Evolutionary conservation across 2,888 invertebrate species (phyloP), one percentile per base, ranked within the genome.

Genomic region (Caradrina clavipalpis): DNA sequence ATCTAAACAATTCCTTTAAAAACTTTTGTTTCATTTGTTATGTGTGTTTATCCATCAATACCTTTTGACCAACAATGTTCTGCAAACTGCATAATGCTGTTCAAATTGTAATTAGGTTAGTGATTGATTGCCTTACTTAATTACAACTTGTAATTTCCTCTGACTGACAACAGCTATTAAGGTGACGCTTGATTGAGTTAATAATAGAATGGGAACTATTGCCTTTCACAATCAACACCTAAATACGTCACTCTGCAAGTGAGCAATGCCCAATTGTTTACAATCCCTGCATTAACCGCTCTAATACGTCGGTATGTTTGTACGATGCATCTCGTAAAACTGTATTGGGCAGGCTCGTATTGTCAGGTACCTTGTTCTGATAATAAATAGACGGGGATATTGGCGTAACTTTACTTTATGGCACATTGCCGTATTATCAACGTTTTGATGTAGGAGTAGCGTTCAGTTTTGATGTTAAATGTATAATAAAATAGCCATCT

Each of bases 251-350:
- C 51, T 49, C 51, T 6, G 15, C 19, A 73, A 65, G 56, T 53
- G 60, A 64, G 54, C 65, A 62, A 51, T 13, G 61, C 45, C 49
- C 55, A n/a, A 42, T 51, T 69, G 78, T 81, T 81, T 81, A 73
- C 80, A 68, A 78, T 60, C 68, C 51, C 58, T 73, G 75, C 82
- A 78, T 62, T 59, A 69, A 67, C 61, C 42, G 45, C 42, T 62
- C 53, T 54, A 68, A 58, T 54, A 56, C 49, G 81, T 50, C 31
- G 31, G 70, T 59, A 54, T 71, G 83, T 80, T 82, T 72, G 83
- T 55, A 47, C 61, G 65, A 82, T 51, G 68, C 60, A 76, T 61
- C 72, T 80, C 80, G 64, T 80, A 80, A 80, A 82, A 80, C 65
- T 42, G 80, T 69, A 69, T 69, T 56, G 80, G 61, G 42, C 57